These are phyloP conservation scores for Osmerus mordax DNA, from an alignment of 2,113 vertebrate genomes.

Conservation along the genomic window DNA sequence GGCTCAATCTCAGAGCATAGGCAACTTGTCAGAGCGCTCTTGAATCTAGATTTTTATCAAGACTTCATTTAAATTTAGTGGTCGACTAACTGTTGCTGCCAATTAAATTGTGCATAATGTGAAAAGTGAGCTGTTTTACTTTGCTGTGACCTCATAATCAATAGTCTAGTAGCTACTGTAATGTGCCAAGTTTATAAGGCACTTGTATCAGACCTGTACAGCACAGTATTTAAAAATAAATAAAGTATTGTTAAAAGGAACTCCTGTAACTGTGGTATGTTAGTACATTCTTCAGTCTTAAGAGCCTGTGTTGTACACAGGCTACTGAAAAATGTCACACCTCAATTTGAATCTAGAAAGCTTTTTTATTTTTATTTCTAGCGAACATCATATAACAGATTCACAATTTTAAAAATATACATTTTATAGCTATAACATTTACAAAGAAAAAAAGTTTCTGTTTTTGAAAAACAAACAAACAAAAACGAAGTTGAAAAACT, in stretches of 20 bases:
- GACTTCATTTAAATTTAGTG: not conserved
- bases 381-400: conserved; percentile 77
- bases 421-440: conserved; percentile 80
- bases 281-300: not conserved
- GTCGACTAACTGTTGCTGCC: not conserved
- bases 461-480: conserved; percentile 35
- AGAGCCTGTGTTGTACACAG: not conserved
- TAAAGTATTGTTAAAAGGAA: not conserved
- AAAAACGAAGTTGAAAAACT: conserved; percentile 47
- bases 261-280: not conserved
- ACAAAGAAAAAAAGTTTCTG: conserved; percentile 67
- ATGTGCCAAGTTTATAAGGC: too few relatives aligned
- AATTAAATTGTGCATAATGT: not conserved
- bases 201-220: too few relatives aligned
- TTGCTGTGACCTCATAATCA: not conserved
- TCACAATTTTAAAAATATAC: conserved; percentile 81
- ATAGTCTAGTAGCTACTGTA: not conserved
- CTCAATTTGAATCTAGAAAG: conserved; percentile 72
- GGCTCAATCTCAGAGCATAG: too few relatives aligned
- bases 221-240: too few relatives aligned
- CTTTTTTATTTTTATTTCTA: conserved; percentile 76
- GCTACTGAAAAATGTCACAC: conserved; percentile 48
- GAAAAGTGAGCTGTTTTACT: not conserved
- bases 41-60: not conserved
- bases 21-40: too few relatives aligned